Conservation (phyloP, 2,113 vertebrate genomes). For the Ardeotis arabs region DNA sequence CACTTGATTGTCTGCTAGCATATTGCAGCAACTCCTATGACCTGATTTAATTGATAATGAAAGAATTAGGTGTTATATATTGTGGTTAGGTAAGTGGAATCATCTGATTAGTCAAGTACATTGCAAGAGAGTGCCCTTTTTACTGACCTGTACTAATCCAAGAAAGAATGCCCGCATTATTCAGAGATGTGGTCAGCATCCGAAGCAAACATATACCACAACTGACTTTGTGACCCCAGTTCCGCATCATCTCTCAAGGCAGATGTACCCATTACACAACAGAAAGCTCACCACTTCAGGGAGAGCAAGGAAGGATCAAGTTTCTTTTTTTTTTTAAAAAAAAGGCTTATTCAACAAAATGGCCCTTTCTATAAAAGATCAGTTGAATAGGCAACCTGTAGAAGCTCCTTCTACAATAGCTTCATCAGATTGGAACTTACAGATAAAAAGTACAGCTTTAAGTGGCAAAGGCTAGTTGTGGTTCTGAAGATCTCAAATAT, state of each 20-base stretch:
- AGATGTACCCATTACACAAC: not conserved
- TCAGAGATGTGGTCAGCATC: constrained; percentile 35
- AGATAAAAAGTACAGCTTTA: not conserved
- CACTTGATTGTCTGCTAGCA: not conserved
- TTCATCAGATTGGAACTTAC: not conserved
- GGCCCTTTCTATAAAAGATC: not conserved
- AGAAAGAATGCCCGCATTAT: constrained; percentile 33
- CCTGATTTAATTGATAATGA: constrained; percentile 19
- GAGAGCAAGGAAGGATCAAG: not conserved
- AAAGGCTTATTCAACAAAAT: not conserved
- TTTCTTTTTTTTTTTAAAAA: not conserved
- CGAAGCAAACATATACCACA: not conserved
- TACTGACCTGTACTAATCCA: constrained; percentile 36
- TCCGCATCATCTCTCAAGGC: not conserved
- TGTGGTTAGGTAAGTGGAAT: constrained; percentile 43
- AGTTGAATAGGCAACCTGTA: not conserved
- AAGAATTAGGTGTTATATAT: constrained; percentile 4
- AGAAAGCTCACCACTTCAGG: not conserved
- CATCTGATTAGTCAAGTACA: constrained; percentile 37
- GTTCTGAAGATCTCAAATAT: not conserved
- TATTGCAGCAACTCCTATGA: not conserved
- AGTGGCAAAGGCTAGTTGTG: not conserved
- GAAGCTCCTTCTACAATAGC: not conserved
- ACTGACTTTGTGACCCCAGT: constrained; percentile 2
- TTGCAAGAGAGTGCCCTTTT: constrained; percentile 9